phyloP scores from a whole-genome alignment of 2,888 invertebrate species.

The Lutraria lutraria region DNA sequence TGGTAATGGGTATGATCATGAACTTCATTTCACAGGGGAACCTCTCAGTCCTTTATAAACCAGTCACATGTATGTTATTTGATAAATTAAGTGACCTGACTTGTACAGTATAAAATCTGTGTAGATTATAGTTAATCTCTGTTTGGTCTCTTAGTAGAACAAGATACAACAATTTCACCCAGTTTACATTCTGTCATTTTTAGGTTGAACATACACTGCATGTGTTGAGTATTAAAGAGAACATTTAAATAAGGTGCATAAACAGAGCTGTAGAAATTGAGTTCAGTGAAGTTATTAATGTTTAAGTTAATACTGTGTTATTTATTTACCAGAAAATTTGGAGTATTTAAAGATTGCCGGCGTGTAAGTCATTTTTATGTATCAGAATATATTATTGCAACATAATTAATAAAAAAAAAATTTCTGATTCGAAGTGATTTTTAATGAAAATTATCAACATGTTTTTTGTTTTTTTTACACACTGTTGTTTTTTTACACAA shows the following conservation, averaged over 20 bases:
- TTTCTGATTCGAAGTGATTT: no score
- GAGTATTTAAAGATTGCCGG: background rate
- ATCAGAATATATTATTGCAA: background rate
- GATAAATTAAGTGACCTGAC: background rate
- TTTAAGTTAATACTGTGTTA: background rate
- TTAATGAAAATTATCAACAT: no score
- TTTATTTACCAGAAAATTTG: background rate
- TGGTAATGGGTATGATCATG: no score
- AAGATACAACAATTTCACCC: background rate
- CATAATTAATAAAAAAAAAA: no score
- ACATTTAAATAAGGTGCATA: background rate
- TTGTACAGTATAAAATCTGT: no score
- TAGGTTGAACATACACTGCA: background rate
- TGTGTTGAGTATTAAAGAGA: background rate
- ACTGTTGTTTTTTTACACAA: no score
- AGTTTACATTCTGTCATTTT: background rate
- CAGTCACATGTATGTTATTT: background rate
- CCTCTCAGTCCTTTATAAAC: background rate
- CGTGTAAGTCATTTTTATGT: background rate
- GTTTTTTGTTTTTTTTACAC: no score
- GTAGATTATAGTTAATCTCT: background rate
- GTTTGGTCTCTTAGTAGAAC: background rate
- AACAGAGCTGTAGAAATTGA: no score
- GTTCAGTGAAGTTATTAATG: background rate
- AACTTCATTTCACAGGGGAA: no score